Evolutionary conservation across 2,113 vertebrate genomes (phyloP).

Genomic region (Podarcis raffonei): DNA sequence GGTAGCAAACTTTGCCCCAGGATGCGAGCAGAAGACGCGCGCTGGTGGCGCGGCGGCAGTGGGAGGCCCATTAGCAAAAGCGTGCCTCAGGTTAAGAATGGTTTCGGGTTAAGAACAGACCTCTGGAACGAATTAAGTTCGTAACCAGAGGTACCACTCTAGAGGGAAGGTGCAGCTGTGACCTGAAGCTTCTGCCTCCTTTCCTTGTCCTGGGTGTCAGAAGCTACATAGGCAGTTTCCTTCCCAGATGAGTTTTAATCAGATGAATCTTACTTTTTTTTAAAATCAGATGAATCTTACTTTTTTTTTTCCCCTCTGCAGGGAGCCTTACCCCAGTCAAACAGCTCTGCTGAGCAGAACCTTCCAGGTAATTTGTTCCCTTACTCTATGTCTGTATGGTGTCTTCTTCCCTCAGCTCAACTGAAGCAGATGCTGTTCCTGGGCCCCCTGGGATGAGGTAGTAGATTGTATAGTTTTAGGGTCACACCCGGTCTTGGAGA

Average conservation of each 20-base stretch:
- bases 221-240: background rate
- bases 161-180: too few species aligned
- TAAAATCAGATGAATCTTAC: background rate
- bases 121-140: too few species aligned
- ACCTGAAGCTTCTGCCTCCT: background rate
- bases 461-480: slow-evolving; percentile 99
- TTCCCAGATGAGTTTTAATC: background rate
- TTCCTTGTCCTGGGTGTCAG: background rate
- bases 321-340: slow-evolving; percentile 78
- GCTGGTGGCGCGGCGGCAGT: too few species aligned
- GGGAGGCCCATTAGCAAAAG: too few species aligned
- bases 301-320: slow-evolving; percentile 63
- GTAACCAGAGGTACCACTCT: too few species aligned
- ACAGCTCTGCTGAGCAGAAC: slow-evolving; percentile 80
- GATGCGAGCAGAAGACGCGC: too few species aligned
- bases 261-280: slow-evolving; percentile 20
- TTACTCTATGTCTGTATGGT: background rate
- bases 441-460: slow-evolving; percentile 93
- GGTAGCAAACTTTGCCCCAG: too few species aligned
- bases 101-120: too few species aligned
- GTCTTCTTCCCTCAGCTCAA: slow-evolving; percentile 20
- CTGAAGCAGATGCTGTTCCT: slow-evolving; percentile 36
- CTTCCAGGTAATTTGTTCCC: slow-evolving; percentile 79
- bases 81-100: too few species aligned
- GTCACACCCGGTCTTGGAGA: slow-evolving; percentile 98